Evolutionary conservation across 2,797 vertebrate species (phyloP), one percentile per base, ranked within the genome.

Genomic region (Intellagama lesueurii): DNA sequence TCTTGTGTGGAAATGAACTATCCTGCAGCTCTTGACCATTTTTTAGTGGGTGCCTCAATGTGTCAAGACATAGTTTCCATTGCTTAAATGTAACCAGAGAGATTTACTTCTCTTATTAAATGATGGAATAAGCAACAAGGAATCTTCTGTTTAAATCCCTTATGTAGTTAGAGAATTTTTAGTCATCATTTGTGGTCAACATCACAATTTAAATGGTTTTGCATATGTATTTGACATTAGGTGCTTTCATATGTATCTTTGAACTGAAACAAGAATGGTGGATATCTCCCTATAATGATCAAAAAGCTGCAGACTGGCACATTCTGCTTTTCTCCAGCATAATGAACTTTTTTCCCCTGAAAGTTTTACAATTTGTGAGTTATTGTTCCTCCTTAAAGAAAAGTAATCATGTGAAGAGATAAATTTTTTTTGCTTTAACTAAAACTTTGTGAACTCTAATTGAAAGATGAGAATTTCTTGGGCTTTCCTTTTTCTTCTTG

Each of bases 341-440:
- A 68, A 87, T 22, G 73, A 88, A 85, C 72, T 32, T 17, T 8
- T 88, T 81, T 5, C 22, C 40, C 40, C 80, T 64, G 66, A 83
- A 87, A 66, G 32, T 40, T 52, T 89, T 79, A 6, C 16, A 28
- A 82, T 86, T 85, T 84, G 7, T 81, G 3, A 90, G 70, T 66
- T 87, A 30, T 49, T 88, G 87, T 86, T 91, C 85, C 2, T 24
- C 85, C 70, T 72, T 40, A 88, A 35, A 35, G 30, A 66, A 92
- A 89, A 90, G 68, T 35, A 86, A 44, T 56, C 26, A 78, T 24
- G 77, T 28, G 3, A 82, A 28, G 1, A 66, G 0, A 64, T 84
- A 11, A 2, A 80, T 77, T 30, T 82, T 8, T 26, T 47, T 87
- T 85, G 30, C 0, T 83, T 85, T 83, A 68, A 44, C 66, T 92